Evolutionary conservation across 2,888 invertebrate species (phyloP), one percentile per base, ranked within the genome.

Genomic region (Flexamia atlantica): DNA sequence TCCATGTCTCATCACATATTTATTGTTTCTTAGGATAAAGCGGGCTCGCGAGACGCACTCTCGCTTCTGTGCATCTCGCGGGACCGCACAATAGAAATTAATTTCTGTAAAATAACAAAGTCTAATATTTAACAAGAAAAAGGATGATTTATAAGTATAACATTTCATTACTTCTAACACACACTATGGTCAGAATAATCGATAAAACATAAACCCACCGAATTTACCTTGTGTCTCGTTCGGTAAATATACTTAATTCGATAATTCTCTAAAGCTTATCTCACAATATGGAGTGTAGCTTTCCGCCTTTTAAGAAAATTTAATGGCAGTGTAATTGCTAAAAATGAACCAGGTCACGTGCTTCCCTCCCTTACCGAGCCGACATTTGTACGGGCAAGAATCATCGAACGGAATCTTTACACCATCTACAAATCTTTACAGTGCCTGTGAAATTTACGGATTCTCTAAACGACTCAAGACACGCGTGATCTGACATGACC

Each of bases 241-340:
- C 50, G 76, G 50, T 76, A 76, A 76, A 76, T 72, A 40, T 76
- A 76, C 76, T 76, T 76, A 76, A 76, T 76, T 76, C 50, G 25
- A 46, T 46, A 76, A 70, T 50, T 72, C 72, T 72, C 53, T 82
- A 82, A 87, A 85, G 86, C 86, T 84, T 84, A 85, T 86, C 87
- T 87, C 87, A 85, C 87, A 87, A 87, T 87, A 87, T 87, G 87
- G 87, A 87, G 87, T 83, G 83, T 86, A 86, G 86, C 87, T 87
- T 87, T 85, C 84, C 86, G 86, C 86, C 86, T 87, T 84, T 85
- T 85, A 84, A 85, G 87, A 64, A 86, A 86, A 87, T 86, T 83
- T 85, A 86, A 86, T 87, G 87, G 87, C 87, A 87, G 87, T 87
- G 87, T 86, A 86, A 85, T 87, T 85, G 87, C 87, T 87, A 87